Conservation (phyloP, 1,140 invertebrate species). For the Conopomorpha cramerella region DNA sequence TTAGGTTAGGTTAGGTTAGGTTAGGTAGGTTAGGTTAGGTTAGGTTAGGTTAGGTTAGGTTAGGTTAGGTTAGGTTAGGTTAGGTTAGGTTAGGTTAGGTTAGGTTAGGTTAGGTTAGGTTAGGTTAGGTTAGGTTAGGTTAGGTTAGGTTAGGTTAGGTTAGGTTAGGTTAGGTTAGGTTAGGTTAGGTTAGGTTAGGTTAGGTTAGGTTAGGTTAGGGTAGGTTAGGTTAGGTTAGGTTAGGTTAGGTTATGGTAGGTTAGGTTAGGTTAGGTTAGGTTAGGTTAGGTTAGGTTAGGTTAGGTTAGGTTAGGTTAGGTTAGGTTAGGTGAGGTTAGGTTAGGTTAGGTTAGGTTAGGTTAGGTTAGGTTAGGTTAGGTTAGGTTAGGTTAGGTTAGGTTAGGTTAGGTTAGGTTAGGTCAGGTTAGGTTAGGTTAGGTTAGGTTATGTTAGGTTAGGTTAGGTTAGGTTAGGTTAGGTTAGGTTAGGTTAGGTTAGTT, state of each 20-base stretch:
- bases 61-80: conserved; percentile 9
- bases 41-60: conserved; percentile 9
- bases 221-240: too few species aligned
- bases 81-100: conserved; percentile 9
- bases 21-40: too few species aligned
- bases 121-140: conserved; percentile 24
- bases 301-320: too few species aligned
- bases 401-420: conserved; percentile 13
- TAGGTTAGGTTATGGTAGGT: too few species aligned
- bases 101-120: conserved; percentile 10
- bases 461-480: conserved; percentile 5
- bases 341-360: too few species aligned
- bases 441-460: too few species aligned
- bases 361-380: conserved; percentile 22
- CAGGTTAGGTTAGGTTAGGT: conserved; percentile 7
- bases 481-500: conserved; percentile 8
- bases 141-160: conserved; percentile 27
- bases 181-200: conserved; percentile 21
- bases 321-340: too few species aligned
- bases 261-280: conserved; percentile 26
- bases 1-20: conserved; percentile 13
- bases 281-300: conserved; percentile 26
- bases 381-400: conserved; percentile 14
- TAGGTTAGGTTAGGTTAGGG: too few species aligned
- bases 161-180: conserved; percentile 24